Percentiles rank a stretch among this genome's conserved stretches.
phyloP scores from a whole-genome alignment of 1,140 invertebrate species.

The Proales similis region DNA sequence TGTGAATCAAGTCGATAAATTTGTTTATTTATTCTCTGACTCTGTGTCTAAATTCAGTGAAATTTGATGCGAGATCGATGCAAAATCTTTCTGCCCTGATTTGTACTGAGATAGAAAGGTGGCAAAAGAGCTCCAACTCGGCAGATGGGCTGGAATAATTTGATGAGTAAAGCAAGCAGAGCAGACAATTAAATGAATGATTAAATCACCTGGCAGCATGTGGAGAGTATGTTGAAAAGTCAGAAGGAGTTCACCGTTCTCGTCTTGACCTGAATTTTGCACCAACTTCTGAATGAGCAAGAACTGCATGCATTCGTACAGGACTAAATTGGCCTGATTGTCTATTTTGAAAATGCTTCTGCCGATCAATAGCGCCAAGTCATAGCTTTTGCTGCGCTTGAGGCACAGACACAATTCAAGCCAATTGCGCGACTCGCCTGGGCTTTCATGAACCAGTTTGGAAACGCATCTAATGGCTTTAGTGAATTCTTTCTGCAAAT shows the following conservation, averaged over 20 bases:
- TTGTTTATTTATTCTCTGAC: no score
- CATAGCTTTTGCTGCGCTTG: slow-evolving; percentile 29
- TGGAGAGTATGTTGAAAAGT: slow-evolving; percentile 34
- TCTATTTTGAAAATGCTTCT: slow-evolving; percentile 17
- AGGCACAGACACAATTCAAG: slow-evolving; percentile 27
- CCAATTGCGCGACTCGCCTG: slow-evolving; percentile 20
- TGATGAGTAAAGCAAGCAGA: background rate
- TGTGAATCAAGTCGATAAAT: no score
- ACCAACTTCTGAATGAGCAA: slow-evolving; percentile 20
- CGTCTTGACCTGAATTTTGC: slow-evolving; percentile 17
- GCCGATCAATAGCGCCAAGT: slow-evolving; percentile 18
- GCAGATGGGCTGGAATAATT: slow-evolving; percentile 1
- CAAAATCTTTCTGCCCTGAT: no score
- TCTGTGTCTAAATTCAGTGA: no score
- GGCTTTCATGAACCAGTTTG: slow-evolving; percentile 25
- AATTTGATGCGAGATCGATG: no score
- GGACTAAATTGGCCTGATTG: slow-evolving; percentile 25
- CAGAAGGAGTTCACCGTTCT: slow-evolving; percentile 11
- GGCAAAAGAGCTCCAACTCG: slow-evolving; percentile 33
- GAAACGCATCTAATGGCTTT: slow-evolving; percentile 31
- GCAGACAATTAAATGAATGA: background rate
- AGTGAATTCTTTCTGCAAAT: slow-evolving; percentile 30
- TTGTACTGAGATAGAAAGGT: no score
- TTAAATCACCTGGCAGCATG: slow-evolving; percentile 19
- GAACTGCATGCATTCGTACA: slow-evolving; percentile 32